Conservation (phyloP, 23 tunicate genomes). For the Ascidia mentula region DNA sequence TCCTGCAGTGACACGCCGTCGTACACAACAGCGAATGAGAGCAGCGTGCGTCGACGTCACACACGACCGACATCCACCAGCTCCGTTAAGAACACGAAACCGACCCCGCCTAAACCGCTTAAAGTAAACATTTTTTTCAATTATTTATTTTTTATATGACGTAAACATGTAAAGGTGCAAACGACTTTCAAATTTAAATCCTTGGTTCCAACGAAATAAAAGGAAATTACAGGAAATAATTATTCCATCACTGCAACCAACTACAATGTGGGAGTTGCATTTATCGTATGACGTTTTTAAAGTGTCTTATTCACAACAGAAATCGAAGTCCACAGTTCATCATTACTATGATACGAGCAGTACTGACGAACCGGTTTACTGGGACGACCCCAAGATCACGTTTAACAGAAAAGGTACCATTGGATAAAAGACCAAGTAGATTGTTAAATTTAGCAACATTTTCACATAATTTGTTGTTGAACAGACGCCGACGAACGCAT, state of each 20-base stretch:
- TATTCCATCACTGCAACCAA: too few species aligned
- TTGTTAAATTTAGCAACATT: too few species aligned
- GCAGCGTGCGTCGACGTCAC: constrained; percentile 11
- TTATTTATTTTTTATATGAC: too few species aligned
- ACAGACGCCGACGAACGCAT: constrained; percentile 61
- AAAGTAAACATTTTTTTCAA: too few species aligned
- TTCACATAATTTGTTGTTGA: neutral
- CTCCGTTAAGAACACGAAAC: neutral
- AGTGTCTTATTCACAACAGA: neutral
- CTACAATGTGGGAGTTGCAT: too few species aligned
- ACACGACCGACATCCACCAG: neutral
- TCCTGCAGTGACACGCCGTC: neutral
- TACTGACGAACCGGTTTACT: constrained; percentile 45
- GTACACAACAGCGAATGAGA: constrained; percentile 10
- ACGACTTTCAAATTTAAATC: too few species aligned
- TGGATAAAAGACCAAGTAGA: too few species aligned
- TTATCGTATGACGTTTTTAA: too few species aligned
- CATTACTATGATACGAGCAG: constrained; percentile 42
- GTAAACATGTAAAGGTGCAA: too few species aligned
- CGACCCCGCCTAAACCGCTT: neutral
- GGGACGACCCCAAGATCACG: constrained; percentile 38
- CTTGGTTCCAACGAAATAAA: too few species aligned
- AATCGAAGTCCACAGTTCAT: neutral
- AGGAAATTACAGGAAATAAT: too few species aligned
- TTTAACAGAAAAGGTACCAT: constrained; percentile 27